A percentile compares a stretch with the other conserved stretches of the same genome.
phyloP scores from a whole-genome alignment of 1,140 invertebrate genomes.

The Chrysomallon squamiferum region DNA sequence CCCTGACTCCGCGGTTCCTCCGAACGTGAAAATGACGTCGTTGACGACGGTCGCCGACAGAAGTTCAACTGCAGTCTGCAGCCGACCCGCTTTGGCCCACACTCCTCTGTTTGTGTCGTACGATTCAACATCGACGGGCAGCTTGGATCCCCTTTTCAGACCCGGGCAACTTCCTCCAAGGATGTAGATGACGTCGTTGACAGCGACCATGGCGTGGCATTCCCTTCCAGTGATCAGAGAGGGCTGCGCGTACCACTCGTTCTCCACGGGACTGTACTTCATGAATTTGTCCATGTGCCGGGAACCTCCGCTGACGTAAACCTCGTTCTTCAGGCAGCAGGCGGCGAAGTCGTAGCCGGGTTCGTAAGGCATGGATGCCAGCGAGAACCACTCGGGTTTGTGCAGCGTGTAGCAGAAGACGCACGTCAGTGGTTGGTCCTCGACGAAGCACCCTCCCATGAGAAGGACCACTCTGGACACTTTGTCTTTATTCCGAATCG shows the following conservation, averaged over 20 bases:
- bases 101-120: constrained; percentile 12
- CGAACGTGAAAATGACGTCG: constrained; percentile 28
- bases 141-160: background rate
- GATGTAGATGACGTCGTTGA: constrained; percentile 21
- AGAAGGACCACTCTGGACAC: constrained; percentile 4
- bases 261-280: constrained; percentile 22
- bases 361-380: constrained; percentile 12
- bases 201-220: constrained; percentile 29
- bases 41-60: constrained; percentile 25
- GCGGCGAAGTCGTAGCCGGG: constrained; percentile 9
- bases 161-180: constrained; percentile 26
- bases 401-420: constrained; percentile 17
- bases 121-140: constrained; percentile 16
- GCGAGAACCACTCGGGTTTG: constrained; percentile 18
- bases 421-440: constrained; percentile 18
- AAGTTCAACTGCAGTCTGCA: constrained; percentile 25
- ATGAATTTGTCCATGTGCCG: constrained; percentile 15
- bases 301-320: constrained; percentile 31
- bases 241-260: constrained; percentile 22
- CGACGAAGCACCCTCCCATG: constrained; percentile 16
- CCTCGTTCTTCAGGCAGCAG: constrained; percentile 7
- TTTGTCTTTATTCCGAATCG: background rate
- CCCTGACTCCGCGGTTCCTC: constrained; percentile 20
- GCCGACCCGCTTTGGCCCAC: constrained; percentile 23
- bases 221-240: constrained; percentile 19